A percentile compares a stretch with the other conserved stretches of the same genome.
Evolutionary conservation across 1,140 invertebrate species (phyloP).

Genomic region (Nebria ingens): DNA sequence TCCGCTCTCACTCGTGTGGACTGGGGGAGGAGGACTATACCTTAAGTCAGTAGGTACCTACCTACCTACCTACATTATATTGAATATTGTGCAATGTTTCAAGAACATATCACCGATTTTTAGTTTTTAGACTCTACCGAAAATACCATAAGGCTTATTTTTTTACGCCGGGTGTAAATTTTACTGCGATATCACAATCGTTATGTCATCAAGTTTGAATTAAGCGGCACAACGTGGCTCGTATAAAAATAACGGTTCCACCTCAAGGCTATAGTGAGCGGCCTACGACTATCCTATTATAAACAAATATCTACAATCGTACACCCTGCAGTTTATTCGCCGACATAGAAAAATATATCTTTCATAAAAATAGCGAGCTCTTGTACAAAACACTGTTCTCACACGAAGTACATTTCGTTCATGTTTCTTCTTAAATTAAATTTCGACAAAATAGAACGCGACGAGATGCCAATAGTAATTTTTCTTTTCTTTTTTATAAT

Average conservation of each 20-base stretch:
- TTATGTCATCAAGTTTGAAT: background rate
- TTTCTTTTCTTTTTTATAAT: background rate
- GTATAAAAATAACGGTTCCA: constrained; percentile 2
- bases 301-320: constrained; percentile 2
- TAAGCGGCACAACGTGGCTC: background rate
- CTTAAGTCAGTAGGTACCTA: too few relatives aligned
- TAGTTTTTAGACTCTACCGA: too few relatives aligned
- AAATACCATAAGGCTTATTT: background rate
- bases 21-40: too few relatives aligned
- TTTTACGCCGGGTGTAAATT: background rate
- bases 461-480: background rate
- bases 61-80: background rate
- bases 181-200: constrained; percentile 3
- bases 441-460: background rate
- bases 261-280: constrained; percentile 3
- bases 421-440: background rate
- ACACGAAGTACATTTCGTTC: background rate
- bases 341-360: constrained; percentile 8
- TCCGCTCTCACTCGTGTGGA: constrained; percentile 2
- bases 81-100: background rate
- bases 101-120: background rate
- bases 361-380: constrained; percentile 9
- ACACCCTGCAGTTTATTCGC: constrained; percentile 1
- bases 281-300: constrained; percentile 5
- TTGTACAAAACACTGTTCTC: background rate